Conservation (phyloP, 2,888 invertebrate genomes). For the Agrochola circellaris region DNA sequence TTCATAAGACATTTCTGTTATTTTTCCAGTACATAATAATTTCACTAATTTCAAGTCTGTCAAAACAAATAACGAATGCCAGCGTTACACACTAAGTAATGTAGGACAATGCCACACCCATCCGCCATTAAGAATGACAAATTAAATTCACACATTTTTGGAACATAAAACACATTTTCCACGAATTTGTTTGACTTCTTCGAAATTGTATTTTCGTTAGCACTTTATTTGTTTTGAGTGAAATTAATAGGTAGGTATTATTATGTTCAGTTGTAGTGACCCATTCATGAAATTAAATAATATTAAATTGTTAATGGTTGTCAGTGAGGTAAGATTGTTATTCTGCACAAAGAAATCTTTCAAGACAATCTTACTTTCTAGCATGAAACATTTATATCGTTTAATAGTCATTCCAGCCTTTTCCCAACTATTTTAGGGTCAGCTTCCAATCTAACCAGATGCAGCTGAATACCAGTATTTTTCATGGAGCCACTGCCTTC, state of each 20-base stretch:
- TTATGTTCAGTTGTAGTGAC: background rate
- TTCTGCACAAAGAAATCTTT: background rate
- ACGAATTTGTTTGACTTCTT: slow-evolving; percentile 25
- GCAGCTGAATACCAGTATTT: too few relatives aligned
- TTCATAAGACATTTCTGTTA: slow-evolving; percentile 29
- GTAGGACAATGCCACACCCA: slow-evolving; percentile 53
- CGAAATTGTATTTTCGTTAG: slow-evolving; percentile 18
- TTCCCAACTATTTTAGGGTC: too few relatives aligned
- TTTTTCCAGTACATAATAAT: slow-evolving; percentile 36
- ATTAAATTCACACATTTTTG: slow-evolving; percentile 55
- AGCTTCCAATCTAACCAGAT: too few relatives aligned
- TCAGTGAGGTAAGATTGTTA: background rate
- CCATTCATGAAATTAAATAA: background rate
- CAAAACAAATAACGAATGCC: slow-evolving; percentile 52
- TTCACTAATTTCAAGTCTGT: slow-evolving; percentile 52
- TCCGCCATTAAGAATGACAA: slow-evolving; percentile 55
- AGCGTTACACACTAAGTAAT: slow-evolving; percentile 32
- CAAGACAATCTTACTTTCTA: background rate
- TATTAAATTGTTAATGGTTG: background rate
- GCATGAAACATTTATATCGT: background rate
- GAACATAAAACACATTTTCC: slow-evolving; percentile 27
- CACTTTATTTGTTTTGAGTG: background rate
- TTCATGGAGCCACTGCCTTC: too few relatives aligned
- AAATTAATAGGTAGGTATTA: background rate
- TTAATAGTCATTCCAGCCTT: too few relatives aligned